Evolutionary conservation across 1,140 invertebrate genomes (phyloP).

Genomic region (Batillaria attramentaria): DNA sequence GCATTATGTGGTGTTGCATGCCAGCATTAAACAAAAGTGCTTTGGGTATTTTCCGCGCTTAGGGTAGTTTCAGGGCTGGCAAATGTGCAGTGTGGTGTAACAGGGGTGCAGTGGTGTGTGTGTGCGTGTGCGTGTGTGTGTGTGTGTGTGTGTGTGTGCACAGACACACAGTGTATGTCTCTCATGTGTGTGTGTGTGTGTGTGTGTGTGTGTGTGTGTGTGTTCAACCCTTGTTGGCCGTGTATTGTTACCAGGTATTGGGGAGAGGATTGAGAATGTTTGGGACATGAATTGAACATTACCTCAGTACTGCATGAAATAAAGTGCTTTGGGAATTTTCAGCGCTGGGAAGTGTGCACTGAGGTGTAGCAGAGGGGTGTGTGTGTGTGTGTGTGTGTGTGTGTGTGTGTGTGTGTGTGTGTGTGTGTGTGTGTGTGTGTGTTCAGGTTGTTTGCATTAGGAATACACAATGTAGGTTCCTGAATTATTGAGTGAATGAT

Average conservation of each 20-base stretch:
- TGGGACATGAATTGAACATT: no score
- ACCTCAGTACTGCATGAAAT: no score
- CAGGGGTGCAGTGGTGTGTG: no score
- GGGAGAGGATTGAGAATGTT: no score
- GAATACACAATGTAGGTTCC: background rate
- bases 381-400: constrained; percentile 11
- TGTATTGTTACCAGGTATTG: no score
- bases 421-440: constrained; percentile 13
- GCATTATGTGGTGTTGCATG: no score
- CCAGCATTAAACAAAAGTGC: background rate
- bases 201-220: constrained; percentile 4
- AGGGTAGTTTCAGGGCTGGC: background rate
- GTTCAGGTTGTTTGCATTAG: background rate
- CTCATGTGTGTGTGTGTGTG: background rate
- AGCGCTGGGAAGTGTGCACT: no score
- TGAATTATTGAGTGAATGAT: no score
- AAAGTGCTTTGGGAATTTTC: no score
- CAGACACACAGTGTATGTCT: background rate
- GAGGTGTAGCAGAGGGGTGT: no score
- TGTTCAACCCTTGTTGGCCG: no score
- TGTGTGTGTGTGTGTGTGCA: constrained; percentile 1
- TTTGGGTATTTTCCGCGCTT: background rate
- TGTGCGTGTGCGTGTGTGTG: constrained; percentile 14
- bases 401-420: background rate
- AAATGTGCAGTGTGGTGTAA: no score